Base-by-base conservation (phyloP, 2,888 invertebrate species). In the Resseliella maxima region DNA sequence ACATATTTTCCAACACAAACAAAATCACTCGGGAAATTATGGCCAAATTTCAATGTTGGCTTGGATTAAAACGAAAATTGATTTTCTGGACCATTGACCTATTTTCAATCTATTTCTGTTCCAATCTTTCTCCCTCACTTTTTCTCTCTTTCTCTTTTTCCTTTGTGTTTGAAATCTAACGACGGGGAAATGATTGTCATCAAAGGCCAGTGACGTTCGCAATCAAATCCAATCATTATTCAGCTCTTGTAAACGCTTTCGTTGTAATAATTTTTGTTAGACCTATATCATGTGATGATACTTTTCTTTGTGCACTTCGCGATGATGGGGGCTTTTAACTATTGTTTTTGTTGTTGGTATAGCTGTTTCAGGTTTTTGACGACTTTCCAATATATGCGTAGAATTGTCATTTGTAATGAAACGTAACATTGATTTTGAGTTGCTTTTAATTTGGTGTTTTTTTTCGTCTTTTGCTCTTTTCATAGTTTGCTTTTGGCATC, bases 31-130 rank as follows among this genome's bases (percentile, higher is more conserved):
- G 1, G 59, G 27, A 59, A 59, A 59, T 59, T 59, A 24, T n/a
- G n/a, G n/a, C 24, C 59, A n/a, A 2, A 18, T 3, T 50, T 3
- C 50, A 21, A 21, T 21, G 27, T 59, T 24, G 59, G 24, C 27
- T 59, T 24, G 5, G n/a, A 24, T 59, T 59, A 24, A n/a, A 27
- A 15, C 31, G 15, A 72, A 72, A 72, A 72, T 72, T 72, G 72
- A 72, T 72, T 72, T 72, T 72, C 6, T 72, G 31, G 72, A 31
- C 72, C n/a, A 72, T 31, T 72, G 35, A 31, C 72, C 72, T 15
- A 72, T 72, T 72, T 72, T 59, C 18, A 0, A 24, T 24, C n/a
- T n/a, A n/a, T n/a, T n/a, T n/a, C n/a, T n/a, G n/a, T n/a, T n/a
- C n/a, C n/a, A n/a, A n/a, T n/a, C n/a, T n/a, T n/a, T n/a, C n/a